Evolutionary conservation across 2,888 invertebrate genomes (phyloP).

Genomic region (Nomada fabriciana): DNA sequence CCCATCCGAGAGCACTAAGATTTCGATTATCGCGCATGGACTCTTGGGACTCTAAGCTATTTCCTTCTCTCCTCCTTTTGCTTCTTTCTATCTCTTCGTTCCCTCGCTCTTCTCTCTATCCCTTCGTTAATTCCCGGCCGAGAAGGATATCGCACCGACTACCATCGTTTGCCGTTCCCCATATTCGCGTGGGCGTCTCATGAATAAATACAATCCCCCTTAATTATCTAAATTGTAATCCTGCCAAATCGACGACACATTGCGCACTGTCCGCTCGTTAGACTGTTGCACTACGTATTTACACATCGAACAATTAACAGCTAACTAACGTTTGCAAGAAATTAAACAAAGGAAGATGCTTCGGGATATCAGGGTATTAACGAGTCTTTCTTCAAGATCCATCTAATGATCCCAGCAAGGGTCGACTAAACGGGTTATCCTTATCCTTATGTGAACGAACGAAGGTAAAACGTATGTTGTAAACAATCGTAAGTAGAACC

Average conservation of each 20-base stretch:
- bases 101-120: conserved; percentile 1
- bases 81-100: neutral
- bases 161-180: conserved; percentile 30
- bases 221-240: conserved; percentile 38
- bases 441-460: neutral
- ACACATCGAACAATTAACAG: no score
- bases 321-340: no score
- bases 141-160: conserved; percentile 28
- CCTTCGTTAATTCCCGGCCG: conserved; percentile 4
- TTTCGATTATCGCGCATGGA: conserved; percentile 60
- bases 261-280: neutral
- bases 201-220: conserved; percentile 58
- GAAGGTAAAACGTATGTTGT: conserved; percentile 24
- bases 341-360: no score
- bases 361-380: no score
- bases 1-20: conserved; percentile 53
- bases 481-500: conserved; percentile 21
- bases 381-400: no score
- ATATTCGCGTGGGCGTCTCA: conserved; percentile 48
- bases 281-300: neutral
- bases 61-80: conserved; percentile 16
- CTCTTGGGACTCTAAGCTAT: conserved; percentile 26
- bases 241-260: neutral
- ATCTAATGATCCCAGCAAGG: neutral
- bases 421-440: neutral